A percentile compares a stretch with the other conserved stretches of the same genome.
phyloP scores from a whole-genome alignment of 2,888 invertebrate species.

The Drosophila rubida region DNA sequence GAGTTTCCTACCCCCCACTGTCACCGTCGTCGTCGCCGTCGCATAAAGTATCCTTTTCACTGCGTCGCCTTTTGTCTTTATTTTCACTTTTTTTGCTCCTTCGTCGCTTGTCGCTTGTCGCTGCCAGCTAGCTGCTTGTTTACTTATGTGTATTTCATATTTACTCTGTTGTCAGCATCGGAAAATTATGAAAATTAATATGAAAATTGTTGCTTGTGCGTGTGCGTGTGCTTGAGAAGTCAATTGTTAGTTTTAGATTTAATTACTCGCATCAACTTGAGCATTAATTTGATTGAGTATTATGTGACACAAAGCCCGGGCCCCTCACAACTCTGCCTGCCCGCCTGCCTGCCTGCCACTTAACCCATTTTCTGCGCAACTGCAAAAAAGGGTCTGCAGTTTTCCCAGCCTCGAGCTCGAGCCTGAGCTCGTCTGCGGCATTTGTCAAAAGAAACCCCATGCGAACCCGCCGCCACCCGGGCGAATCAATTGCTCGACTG shows the following conservation, averaged over 20 bases:
- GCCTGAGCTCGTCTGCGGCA: conserved; percentile 5
- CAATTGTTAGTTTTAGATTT: conserved; percentile 77
- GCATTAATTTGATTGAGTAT: conserved; percentile 76
- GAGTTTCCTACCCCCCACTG: conserved; percentile 64
- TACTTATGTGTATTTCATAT: conserved; percentile 72
- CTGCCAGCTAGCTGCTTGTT: conserved; percentile 46
- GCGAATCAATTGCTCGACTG: conserved; percentile 61
- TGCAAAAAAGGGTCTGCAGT: conserved; percentile 22
- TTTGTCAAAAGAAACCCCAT: conserved; percentile 35
- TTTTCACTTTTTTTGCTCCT: conserved; percentile 7
- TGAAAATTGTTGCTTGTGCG: conserved; percentile 68
- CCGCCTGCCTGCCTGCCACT: conserved; percentile 16
- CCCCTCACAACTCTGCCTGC: conserved; percentile 12
- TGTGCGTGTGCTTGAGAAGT: conserved; percentile 38
- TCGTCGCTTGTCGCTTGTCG: conserved; percentile 37
- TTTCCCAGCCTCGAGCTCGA: conserved; percentile 24
- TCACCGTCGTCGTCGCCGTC: conserved; percentile 47
- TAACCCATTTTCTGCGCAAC: conserved; percentile 34
- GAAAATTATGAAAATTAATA: conserved; percentile 79
- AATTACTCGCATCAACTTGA: conserved; percentile 76
- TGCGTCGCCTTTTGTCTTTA: conserved; percentile 49
- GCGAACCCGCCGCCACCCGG: conserved; percentile 10
- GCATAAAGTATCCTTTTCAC: conserved; percentile 69
- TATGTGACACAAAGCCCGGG: conserved; percentile 57
- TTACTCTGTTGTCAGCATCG: conserved; percentile 74